These are phyloP conservation scores for Botia kubotai DNA, from an alignment of 2,797 vertebrate genomes.

Conservation along the genomic window DNA sequence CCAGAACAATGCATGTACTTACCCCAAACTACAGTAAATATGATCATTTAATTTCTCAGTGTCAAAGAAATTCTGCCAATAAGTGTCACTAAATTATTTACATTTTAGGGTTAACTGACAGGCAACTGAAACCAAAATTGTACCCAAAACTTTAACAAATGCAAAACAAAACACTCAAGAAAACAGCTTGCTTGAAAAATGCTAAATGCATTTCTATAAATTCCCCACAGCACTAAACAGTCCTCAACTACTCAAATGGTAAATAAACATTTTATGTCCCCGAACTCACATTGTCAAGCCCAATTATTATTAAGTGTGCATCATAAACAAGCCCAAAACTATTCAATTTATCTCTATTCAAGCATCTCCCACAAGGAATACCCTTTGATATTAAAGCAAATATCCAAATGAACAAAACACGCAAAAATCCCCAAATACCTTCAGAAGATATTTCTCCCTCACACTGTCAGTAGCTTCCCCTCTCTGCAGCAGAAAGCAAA, in stretches of 20 bases:
- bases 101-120: slow-evolving; percentile 8
- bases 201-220: background rate
- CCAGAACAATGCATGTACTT: background rate
- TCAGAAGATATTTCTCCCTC: slow-evolving; percentile 93
- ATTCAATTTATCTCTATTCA: slow-evolving; percentile 75
- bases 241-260: slow-evolving; percentile 39
- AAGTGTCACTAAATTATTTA: background rate
- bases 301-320: slow-evolving; percentile 72
- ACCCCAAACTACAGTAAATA: background rate
- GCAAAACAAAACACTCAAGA: slow-evolving; percentile 40
- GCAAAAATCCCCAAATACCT: slow-evolving; percentile 91
- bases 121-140: background rate
- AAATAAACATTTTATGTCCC: slow-evolving; percentile 63
- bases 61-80: background rate
- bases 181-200: slow-evolving; percentile 46
- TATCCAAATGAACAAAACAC: slow-evolving; percentile 85
- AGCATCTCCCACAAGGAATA: slow-evolving; percentile 88
- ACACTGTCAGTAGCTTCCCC: slow-evolving; percentile 95
- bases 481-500: slow-evolving; percentile 97
- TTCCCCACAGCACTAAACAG: background rate
- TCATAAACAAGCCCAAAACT: slow-evolving; percentile 79
- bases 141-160: slow-evolving; percentile 6
- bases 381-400: slow-evolving; percentile 89
- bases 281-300: slow-evolving; percentile 59
- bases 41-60: background rate